Conservation (phyloP, 2,888 invertebrate genomes). For the Euspilapteryx auroguttella region DNA sequence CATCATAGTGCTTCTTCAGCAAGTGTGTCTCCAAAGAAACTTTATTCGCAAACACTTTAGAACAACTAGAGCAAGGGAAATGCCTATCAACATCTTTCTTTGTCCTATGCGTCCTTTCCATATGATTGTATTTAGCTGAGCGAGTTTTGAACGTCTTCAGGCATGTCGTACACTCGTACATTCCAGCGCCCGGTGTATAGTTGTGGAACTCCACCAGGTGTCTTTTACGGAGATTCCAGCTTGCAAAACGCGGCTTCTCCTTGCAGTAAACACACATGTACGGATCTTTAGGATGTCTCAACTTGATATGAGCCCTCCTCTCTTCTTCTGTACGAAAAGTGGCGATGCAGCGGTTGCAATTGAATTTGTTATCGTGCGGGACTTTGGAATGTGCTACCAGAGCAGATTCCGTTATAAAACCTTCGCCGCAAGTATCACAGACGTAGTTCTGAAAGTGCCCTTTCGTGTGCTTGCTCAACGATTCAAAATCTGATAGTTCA, state of each 20-base stretch:
- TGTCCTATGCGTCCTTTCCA: constrained; percentile 41
- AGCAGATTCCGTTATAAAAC: constrained; percentile 44
- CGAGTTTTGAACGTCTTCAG: constrained; percentile 48
- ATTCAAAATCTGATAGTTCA: constrained; percentile 39
- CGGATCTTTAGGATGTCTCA: constrained; percentile 36
- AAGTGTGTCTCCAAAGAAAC: constrained; percentile 56
- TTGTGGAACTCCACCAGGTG: constrained; percentile 49
- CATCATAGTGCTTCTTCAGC: constrained; percentile 56
- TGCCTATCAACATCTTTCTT: constrained; percentile 46
- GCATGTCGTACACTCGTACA: constrained; percentile 48
- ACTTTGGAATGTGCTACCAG: constrained; percentile 36
- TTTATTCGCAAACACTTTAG: constrained; percentile 51
- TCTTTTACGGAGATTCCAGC: constrained; percentile 41
- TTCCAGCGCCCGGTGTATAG: constrained; percentile 40
- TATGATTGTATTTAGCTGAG: constrained; percentile 48
- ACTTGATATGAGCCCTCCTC: constrained; percentile 37
- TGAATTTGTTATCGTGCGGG: constrained; percentile 44
- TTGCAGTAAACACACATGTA: constrained; percentile 49
- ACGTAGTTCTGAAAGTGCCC: constrained; percentile 50
- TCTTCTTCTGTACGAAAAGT: constrained; percentile 43
- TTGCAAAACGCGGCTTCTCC: constrained; percentile 43
- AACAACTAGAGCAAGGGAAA: constrained; percentile 50
- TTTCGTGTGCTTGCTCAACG: constrained; percentile 37
- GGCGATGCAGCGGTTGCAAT: constrained; percentile 41
- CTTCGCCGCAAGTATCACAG: constrained; percentile 48